These are phyloP conservation scores for Poeciliopsis retropinna DNA, from an alignment of 2,113 vertebrate species.

Conservation along the genomic window DNA sequence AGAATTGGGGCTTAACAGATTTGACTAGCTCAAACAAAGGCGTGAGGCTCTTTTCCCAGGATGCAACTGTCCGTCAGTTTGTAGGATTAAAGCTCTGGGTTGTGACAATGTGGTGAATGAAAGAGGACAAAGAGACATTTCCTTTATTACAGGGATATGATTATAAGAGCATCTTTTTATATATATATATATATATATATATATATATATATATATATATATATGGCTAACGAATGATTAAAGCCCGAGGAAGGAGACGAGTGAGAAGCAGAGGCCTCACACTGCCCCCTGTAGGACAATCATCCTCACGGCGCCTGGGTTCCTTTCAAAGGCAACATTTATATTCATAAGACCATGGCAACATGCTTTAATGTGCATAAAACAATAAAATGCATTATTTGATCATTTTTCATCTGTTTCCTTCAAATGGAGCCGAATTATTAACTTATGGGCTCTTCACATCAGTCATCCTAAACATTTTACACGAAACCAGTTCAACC, in stretches of 20 bases:
- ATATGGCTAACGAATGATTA: conserved; percentile 37
- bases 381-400: neutral
- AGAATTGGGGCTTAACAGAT: conserved; percentile 87
- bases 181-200: neutral
- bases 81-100: conserved; percentile 84
- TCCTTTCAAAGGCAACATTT: neutral
- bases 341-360: neutral
- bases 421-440: neutral
- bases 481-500: too few relatives aligned
- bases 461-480: too few relatives aligned
- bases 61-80: conserved; percentile 82
- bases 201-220: too few relatives aligned
- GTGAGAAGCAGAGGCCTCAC: conserved; percentile 32
- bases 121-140: conserved; percentile 77
- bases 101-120: conserved; percentile 85
- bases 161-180: conserved; percentile 77
- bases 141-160: conserved; percentile 80
- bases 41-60: conserved; percentile 75
- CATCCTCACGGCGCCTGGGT: conserved; percentile 10
- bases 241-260: conserved; percentile 24
- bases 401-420: neutral
- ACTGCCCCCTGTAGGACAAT: conserved; percentile 69
- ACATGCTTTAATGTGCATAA: neutral
- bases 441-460: neutral
- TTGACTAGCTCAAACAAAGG: conserved; percentile 84